Evolutionary conservation across 2,797 vertebrate genomes (phyloP).

Genomic region (Sebastolobus alascanus): DNA sequence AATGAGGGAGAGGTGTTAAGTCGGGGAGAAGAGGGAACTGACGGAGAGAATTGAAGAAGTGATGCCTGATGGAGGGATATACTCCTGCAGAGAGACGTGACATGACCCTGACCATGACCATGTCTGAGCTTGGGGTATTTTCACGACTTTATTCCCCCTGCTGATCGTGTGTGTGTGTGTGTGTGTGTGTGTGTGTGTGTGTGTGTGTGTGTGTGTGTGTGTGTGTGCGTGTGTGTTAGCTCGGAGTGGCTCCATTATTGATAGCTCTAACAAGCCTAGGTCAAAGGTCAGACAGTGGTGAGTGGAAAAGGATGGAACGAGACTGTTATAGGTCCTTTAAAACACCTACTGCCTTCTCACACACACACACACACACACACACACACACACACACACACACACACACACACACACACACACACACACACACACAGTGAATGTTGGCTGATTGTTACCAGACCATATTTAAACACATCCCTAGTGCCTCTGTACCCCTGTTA

Average conservation of each 20-base stretch:
- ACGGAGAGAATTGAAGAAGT: constrained; percentile 17
- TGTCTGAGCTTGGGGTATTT: constrained; percentile 64
- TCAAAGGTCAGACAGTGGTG: constrained; percentile 79
- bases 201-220: constrained; percentile 26
- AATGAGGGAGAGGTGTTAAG: constrained; percentile 43
- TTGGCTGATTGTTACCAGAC: constrained; percentile 86
- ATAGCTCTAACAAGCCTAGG: constrained; percentile 84
- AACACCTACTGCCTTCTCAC: constrained; percentile 78
- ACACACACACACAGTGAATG: constrained; percentile 41
- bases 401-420: constrained; percentile 36
- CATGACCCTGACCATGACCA: constrained; percentile 68
- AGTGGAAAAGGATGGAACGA: constrained; percentile 84
- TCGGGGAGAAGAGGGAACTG: neutral
- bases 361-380: constrained; percentile 35
- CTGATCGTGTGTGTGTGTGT: constrained; percentile 37
- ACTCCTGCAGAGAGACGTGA: constrained; percentile 46
- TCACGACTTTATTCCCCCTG: constrained; percentile 45
- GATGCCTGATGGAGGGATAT: constrained; percentile 44
- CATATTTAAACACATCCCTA: constrained; percentile 75
- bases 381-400: constrained; percentile 27
- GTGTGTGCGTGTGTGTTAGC: constrained; percentile 24
- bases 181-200: constrained; percentile 19
- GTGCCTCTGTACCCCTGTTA: constrained; percentile 60
- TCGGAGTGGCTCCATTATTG: constrained; percentile 76
- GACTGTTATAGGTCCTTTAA: constrained; percentile 78